phyloP scores from a whole-genome alignment of 1,140 invertebrate species.

The Parasteatoda tepidariorum region DNA sequence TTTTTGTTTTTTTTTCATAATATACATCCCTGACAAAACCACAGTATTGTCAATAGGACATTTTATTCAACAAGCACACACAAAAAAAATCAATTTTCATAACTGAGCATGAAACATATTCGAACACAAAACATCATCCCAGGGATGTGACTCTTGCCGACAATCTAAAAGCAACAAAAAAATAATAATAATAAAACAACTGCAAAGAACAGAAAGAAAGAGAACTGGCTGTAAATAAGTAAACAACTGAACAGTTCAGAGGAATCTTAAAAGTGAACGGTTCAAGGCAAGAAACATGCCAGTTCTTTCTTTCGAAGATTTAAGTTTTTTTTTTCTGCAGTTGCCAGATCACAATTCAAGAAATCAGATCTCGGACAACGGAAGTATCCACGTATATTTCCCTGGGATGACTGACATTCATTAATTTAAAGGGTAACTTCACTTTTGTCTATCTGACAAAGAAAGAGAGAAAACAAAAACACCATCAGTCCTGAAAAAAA shows the following conservation, averaged over 20 bases:
- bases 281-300: not conserved
- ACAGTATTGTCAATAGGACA: conserved; percentile 18
- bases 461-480: not conserved
- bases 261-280: not conserved
- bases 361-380: not conserved
- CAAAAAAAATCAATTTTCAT: not conserved
- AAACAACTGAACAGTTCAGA: not conserved
- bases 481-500: conserved; percentile 19
- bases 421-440: not conserved
- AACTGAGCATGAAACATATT: conserved; percentile 38
- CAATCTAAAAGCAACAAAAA: not conserved
- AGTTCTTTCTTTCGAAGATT: not conserved
- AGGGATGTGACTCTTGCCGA: not conserved
- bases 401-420: not conserved
- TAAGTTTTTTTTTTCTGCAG: not conserved
- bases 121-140: not conserved
- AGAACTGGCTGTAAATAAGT: not conserved
- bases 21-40: conserved; percentile 37
- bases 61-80: conserved; percentile 20
- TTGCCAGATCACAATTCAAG: conserved; percentile 29
- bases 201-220: not conserved
- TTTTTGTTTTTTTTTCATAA: conserved; percentile 20
- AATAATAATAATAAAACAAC: not conserved
- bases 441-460: not conserved
- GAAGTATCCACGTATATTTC: not conserved